Base-by-base conservation (phyloP, 2,797 vertebrate species). In the Discoglossus pictus region DNA sequence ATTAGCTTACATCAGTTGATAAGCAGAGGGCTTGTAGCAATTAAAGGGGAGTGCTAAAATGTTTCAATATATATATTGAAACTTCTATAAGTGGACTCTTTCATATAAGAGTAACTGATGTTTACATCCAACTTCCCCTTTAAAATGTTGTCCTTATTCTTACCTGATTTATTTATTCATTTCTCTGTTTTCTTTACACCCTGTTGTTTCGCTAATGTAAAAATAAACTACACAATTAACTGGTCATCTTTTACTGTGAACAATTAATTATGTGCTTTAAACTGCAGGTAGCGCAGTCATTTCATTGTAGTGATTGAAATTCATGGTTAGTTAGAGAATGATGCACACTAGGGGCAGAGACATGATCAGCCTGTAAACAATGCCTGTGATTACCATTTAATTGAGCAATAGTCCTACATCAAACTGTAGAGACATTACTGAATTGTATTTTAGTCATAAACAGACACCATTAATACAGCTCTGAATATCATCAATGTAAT, bases 291-390 rank as follows among this genome's bases (percentile, higher is more conserved):
- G 21, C 7, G 12, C 15, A 7, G 46, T 4, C 23, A 50, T 50
- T 50, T 15, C 12, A 50, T 15, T 50, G 21, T 13, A 27, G 27
- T 50, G 23, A 50, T 50, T 50, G 10, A 25, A 24, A 50, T 50
- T 50, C 46, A 50, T 25, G 46, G 46, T 50, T 50, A 27, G 23
- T 50, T 27, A 50, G 23, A 50, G 23, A 27, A 50, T 50, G 20
- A 21, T 20, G 6, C 46, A 7, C 21, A 25, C 23, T 25, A 21
- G 12, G 46, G 46, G 13, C 1, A 25, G 13, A 6, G 6, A n/a
- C 23, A 15, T 27, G 21, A 25, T 21, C 12, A 25, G 7, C 7
- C 5, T 13, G 13, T 27, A 50, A 50, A 50, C 46, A 50, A 50
- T 27, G 23, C 46, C n/a, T 50, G n/a, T 27, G 46, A 50, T 50